Conservation (phyloP, 2,888 invertebrate genomes). For the Campoplex capitator region DNA sequence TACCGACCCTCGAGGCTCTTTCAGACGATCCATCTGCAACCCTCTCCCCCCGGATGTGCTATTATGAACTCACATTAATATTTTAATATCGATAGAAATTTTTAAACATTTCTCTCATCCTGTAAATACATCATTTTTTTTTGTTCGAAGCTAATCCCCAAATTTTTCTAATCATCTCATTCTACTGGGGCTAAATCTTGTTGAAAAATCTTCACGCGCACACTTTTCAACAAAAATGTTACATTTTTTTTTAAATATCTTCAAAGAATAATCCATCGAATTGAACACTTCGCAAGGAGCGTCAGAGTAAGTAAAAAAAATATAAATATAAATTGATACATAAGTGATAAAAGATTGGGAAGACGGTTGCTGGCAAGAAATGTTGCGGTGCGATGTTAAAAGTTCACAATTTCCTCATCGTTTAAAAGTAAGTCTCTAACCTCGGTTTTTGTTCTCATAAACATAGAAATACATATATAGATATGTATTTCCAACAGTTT, state of each 20-base stretch:
- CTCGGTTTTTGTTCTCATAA: background rate
- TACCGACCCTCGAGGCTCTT: background rate
- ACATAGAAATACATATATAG: background rate
- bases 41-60: slow-evolving; percentile 16
- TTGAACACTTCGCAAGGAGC: background rate
- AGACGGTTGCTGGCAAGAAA: background rate
- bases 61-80: slow-evolving; percentile 10
- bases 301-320: background rate
- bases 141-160: background rate
- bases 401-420: slow-evolving; percentile 7
- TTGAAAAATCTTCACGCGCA: background rate
- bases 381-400: background rate
- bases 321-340: background rate
- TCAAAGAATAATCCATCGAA: background rate
- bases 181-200: background rate
- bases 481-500: background rate
- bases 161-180: background rate
- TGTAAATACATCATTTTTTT: background rate
- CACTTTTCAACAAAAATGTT: background rate
- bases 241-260: background rate
- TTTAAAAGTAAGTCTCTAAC: background rate
- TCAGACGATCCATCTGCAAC: background rate
- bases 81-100: background rate
- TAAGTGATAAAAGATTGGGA: background rate
- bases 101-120: background rate